A percentile compares a stretch with the other conserved stretches of the same genome.
Conservation (phyloP, 2,888 invertebrate species). For the Protophormia terraenovae region DNA sequence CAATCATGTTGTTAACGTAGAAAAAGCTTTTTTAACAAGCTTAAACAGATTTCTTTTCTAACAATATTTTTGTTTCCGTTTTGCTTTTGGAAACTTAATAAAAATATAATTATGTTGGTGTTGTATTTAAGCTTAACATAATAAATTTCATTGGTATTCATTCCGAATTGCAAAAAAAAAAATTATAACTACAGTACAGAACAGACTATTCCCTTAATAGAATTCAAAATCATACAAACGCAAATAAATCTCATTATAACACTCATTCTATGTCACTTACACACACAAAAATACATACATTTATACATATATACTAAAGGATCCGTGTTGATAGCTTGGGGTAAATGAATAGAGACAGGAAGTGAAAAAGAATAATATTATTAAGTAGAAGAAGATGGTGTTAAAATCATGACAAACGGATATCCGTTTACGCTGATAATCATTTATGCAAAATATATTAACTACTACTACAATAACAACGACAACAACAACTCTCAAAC, state of each 20-base stretch:
- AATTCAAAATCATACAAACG: background rate
- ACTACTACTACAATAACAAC: background rate
- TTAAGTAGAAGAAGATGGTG: constrained; percentile 39
- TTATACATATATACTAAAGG: no score
- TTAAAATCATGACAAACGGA: constrained; percentile 53
- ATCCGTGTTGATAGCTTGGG: background rate
- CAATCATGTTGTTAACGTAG: no score
- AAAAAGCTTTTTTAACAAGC: no score
- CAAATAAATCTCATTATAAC: background rate
- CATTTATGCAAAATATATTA: constrained; percentile 59
- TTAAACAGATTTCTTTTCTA: background rate
- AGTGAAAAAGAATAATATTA: constrained; percentile 27
- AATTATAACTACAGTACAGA: background rate
- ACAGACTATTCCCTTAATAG: background rate
- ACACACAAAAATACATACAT: background rate
- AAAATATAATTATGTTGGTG: background rate
- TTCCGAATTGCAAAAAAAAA: background rate
- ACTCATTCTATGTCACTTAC: background rate
- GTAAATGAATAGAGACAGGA: background rate
- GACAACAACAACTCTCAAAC: background rate
- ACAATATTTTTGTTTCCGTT: background rate
- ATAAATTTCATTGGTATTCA: background rate
- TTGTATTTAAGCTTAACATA: background rate
- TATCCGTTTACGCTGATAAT: constrained; percentile 55
- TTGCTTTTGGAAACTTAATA: background rate